phyloP scores from a whole-genome alignment of 2,797 vertebrate species.

The Poeciliopsis presidionis region DNA sequence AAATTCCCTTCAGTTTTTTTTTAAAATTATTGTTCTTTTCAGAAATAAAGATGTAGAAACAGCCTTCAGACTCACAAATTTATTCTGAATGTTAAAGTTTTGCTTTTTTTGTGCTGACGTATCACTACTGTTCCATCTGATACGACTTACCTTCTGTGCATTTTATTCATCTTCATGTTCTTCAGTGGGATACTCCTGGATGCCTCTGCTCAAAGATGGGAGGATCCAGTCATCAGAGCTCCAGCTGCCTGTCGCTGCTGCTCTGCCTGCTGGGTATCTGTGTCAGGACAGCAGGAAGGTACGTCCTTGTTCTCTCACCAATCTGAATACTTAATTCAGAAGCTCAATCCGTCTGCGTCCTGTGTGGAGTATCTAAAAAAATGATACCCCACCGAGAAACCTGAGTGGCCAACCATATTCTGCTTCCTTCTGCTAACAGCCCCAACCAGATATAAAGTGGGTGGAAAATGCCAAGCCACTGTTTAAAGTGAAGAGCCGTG shows the following conservation, averaged over 20 bases:
- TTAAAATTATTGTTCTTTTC: not conserved
- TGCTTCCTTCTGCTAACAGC: slow-evolving; percentile 52
- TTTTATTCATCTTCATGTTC: not conserved
- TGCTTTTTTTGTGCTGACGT: not conserved
- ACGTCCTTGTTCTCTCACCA: not conserved
- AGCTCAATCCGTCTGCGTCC: not conserved
- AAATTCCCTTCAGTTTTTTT: not conserved
- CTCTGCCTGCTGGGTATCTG: slow-evolving; percentile 89
- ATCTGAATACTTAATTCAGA: not conserved
- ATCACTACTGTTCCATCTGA: not conserved
- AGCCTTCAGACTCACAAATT: not conserved
- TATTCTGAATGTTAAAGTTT: not conserved
- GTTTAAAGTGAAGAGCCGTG: slow-evolving; percentile 89
- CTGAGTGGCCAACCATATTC: not conserved
- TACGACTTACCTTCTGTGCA: not conserved
- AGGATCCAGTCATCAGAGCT: slow-evolving; percentile 88
- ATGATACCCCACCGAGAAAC: not conserved
- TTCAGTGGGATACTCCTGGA: slow-evolving; percentile 93
- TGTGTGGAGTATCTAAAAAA: fast-evolving
- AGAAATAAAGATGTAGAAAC: not conserved
- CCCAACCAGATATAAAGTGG: slow-evolving; percentile 89
- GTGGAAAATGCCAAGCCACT: slow-evolving; percentile 93
- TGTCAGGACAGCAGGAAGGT: slow-evolving; percentile 87
- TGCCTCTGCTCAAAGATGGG: slow-evolving; percentile 90
- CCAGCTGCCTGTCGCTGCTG: slow-evolving; percentile 88